Percentiles rank a stretch among this genome's conserved stretches.
phyloP scores from a whole-genome alignment of 2,888 invertebrate species.

The Leucania comma region DNA sequence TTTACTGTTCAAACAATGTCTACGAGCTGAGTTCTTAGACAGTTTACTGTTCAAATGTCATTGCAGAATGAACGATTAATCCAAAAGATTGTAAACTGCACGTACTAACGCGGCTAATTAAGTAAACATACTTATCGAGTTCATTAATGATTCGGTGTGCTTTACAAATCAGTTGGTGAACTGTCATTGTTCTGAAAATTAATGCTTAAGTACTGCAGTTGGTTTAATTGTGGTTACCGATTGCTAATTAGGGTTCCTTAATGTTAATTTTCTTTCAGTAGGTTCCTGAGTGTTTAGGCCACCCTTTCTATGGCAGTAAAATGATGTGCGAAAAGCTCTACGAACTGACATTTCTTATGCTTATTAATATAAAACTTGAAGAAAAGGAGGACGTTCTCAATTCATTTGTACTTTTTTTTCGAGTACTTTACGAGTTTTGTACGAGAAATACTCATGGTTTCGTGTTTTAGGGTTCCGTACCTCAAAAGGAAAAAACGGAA shows the following conservation, averaged over 20 bases:
- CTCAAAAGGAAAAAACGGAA: too few species aligned
- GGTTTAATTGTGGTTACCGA: conserved; percentile 14
- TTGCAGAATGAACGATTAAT: conserved; percentile 31
- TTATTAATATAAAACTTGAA: too few species aligned
- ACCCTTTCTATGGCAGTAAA: neutral
- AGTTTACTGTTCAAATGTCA: neutral
- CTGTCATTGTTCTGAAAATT: conserved; percentile 28
- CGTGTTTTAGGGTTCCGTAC: too few species aligned
- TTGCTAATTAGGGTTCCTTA: conserved; percentile 29
- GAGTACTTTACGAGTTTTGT: too few species aligned
- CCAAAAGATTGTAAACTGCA: conserved; percentile 23
- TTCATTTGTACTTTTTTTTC: too few species aligned
- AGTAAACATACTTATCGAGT: conserved; percentile 24
- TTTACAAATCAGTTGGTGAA: conserved; percentile 22
- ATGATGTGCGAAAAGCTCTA: too few species aligned
- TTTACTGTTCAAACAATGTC: too few species aligned
- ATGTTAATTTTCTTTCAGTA: neutral
- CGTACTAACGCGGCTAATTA: conserved; percentile 28
- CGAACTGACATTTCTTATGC: too few species aligned
- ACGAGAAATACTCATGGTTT: too few species aligned
- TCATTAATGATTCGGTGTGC: conserved; percentile 39
- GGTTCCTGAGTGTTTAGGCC: neutral
- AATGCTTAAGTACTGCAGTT: conserved; percentile 12
- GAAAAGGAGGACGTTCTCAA: too few species aligned
- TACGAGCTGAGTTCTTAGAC: too few species aligned